Evolutionary conservation across 1,140 invertebrate species (phyloP).

Genomic region (Chymomyza costata): DNA sequence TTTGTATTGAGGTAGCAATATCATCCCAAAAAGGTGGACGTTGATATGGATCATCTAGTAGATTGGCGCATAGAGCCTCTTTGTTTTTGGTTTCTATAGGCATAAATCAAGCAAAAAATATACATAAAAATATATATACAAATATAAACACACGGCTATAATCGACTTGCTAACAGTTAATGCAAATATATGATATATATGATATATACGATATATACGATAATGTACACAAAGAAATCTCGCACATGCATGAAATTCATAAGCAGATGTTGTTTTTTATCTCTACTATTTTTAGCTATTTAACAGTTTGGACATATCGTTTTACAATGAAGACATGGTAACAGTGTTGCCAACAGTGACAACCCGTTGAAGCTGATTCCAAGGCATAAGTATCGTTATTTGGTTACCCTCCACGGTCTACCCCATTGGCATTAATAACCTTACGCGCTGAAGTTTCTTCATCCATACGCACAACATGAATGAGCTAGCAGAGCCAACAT

Average conservation of each 20-base stretch:
- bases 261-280: conserved; percentile 51
- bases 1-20: conserved; percentile 90
- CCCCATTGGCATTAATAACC: too few relatives aligned
- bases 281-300: conserved; percentile 45
- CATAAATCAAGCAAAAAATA: neutral
- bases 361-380: too few relatives aligned
- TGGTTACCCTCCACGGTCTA: too few relatives aligned
- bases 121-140: neutral
- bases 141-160: conserved; percentile 40
- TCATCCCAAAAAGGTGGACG: conserved; percentile 91
- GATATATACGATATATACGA: conserved; percentile 5
- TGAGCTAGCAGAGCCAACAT: too few relatives aligned
- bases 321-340: too few relatives aligned
- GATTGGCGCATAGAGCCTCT: conserved; percentile 76
- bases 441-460: too few relatives aligned
- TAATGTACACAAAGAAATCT: conserved; percentile 63
- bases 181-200: conserved; percentile 38
- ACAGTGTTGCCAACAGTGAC: too few relatives aligned
- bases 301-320: too few relatives aligned
- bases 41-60: conserved; percentile 86
- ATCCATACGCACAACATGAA: too few relatives aligned
- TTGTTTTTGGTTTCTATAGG: conserved; percentile 73
- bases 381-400: too few relatives aligned
- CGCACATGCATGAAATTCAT: conserved; percentile 68
- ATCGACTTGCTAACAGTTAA: conserved; percentile 50